Percentiles rank a stretch among this genome's conserved stretches.
phyloP scores from a whole-genome alignment of 1,140 invertebrate genomes.

The Araneus ventricosus region DNA sequence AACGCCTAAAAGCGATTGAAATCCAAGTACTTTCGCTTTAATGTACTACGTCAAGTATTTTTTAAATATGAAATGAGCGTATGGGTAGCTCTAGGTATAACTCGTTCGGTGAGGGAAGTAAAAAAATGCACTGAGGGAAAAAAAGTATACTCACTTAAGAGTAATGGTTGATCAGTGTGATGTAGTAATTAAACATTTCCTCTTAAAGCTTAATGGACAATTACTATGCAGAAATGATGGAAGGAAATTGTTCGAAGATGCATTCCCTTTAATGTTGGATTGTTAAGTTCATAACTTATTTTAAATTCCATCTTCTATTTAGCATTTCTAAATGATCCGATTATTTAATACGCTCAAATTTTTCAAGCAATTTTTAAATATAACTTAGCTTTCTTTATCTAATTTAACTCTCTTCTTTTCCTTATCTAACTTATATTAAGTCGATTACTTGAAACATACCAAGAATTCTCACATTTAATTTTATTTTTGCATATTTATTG shows the following conservation, averaged over 20 bases:
- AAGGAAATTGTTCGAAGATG: background rate
- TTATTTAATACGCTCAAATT: no score
- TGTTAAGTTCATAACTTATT: background rate
- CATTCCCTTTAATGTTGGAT: background rate
- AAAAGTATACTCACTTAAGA: conserved; percentile 2
- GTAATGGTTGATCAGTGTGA: conserved; percentile 17
- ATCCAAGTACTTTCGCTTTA: conserved; percentile 3
- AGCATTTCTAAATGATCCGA: background rate
- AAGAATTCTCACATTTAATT: no score
- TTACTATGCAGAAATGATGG: background rate
- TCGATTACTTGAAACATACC: no score
- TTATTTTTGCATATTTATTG: no score
- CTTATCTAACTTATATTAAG: no score
- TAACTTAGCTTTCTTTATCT: no score
- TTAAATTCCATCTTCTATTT: background rate
- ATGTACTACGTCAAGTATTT: conserved; percentile 9
- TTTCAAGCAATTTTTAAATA: no score
- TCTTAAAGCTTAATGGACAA: conserved; percentile 19
- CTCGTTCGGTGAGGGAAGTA: background rate
- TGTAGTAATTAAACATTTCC: conserved; percentile 4
- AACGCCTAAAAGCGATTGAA: conserved; percentile 21
- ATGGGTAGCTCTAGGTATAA: background rate
- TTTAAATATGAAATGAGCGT: background rate
- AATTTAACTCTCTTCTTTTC: no score
- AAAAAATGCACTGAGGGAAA: background rate